Evolutionary conservation across 2,113 vertebrate genomes (phyloP).

Genomic region (Phrynosoma blainvillii): DNA sequence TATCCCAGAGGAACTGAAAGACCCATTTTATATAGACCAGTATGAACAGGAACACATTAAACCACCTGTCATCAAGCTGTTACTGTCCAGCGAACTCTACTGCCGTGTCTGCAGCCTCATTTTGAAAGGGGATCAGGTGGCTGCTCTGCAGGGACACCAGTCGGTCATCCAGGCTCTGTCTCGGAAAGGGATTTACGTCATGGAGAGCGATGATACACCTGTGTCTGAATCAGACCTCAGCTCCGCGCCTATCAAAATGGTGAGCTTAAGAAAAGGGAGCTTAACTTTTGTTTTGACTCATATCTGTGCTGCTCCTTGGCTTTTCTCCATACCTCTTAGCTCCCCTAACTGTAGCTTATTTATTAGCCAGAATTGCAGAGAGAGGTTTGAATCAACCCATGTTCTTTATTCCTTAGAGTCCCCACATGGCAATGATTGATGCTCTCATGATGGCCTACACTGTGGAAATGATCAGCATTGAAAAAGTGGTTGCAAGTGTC

Average conservation of each 20-base stretch:
- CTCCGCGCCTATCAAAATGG: conserved; percentile 93
- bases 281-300: neutral
- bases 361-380: neutral
- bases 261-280: conserved; percentile 69
- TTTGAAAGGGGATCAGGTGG: conserved; percentile 88
- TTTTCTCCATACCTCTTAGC: too few species aligned
- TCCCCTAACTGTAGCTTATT: neutral
- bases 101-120: conserved; percentile 90
- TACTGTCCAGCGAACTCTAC: conserved; percentile 93
- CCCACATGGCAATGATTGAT: conserved; percentile 98
- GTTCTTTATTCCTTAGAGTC: conserved; percentile 76
- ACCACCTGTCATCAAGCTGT: conserved; percentile 86
- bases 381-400: neutral
- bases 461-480: conserved; percentile 99
- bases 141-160: conserved; percentile 86
- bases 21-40: conserved; percentile 94
- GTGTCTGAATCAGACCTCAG: conserved; percentile 88
- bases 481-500: conserved; percentile 95
- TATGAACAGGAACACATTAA: conserved; percentile 98
- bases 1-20: conserved; percentile 89
- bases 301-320: neutral
- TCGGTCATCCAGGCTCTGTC: conserved; percentile 90
- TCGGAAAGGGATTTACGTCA: conserved; percentile 91
- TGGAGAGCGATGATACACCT: conserved; percentile 86
- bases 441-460: conserved; percentile 99